Base-by-base conservation (phyloP, 1,140 invertebrate species). In the Antheraea pernyi region DNA sequence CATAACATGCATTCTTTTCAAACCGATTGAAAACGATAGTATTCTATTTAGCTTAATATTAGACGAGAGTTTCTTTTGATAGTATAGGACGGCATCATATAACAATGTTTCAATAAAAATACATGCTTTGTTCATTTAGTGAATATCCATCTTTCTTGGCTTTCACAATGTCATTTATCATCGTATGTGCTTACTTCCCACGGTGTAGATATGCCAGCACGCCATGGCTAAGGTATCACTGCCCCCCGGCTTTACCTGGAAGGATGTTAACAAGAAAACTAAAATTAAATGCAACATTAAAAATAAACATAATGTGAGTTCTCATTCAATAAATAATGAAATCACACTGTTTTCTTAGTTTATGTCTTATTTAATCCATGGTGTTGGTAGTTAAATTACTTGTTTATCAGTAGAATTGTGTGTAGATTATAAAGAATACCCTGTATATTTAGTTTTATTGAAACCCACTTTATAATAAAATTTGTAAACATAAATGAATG, bases 171-270 rank as follows among this genome's bases (percentile, higher is more conserved):
- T 71, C 73, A 76, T 73, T 72, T 74, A 63, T 79, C 69, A 60
- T 60, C 58, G 65, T 82, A 71, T 82, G 72, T 85, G 81, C 79
- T 84, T 83, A 80, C 80, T 85, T 82, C 75, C 83, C 75, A 73
- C 76, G 76, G 70, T 75, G 75, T 85, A 89, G 87, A 85, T 84
- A 75, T 83, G 78, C 84, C 79, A 83, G 73, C 82, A 84, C 76
- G 76, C 78, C 71, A 80, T 86, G 83, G 77, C 82, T 82, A 88
- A 86, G 75, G 69, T 88, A 77, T 79, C 83, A 69, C 84, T 88
- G 69, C 84, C 86, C 75, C 85, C 85, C 69, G 88, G 88, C 79
- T 88, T 86, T 84, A 84, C 83, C 53, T 90, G 88, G 88, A 88
- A 84, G 83, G 88, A 90, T 71, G 72, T 85, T 75, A 81, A 80